Evolutionary conservation across 2,888 invertebrate species (phyloP).

Genomic region (Yponomeuta malinellus): DNA sequence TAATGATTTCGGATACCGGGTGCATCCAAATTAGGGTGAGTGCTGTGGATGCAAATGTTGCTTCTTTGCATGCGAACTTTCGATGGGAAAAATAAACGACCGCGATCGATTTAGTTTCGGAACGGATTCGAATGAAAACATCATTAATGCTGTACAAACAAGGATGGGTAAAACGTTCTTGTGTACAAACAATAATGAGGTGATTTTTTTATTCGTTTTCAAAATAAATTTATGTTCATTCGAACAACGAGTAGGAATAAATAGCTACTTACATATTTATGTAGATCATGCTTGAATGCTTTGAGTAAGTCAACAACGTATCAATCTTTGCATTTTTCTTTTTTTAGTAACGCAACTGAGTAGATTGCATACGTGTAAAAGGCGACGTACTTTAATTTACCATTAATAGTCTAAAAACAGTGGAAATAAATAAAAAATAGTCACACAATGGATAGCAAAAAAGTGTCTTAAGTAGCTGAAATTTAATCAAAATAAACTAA

Average conservation of each 20-base stretch:
- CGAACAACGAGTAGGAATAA: too few species aligned
- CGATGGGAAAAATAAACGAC: constrained; percentile 28
- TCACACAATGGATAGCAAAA: too few species aligned
- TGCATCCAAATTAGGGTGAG: constrained; percentile 66
- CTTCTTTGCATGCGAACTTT: constrained; percentile 53
- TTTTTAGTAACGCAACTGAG: too few species aligned
- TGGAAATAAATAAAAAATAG: too few species aligned
- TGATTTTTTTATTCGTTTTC: constrained; percentile 24
- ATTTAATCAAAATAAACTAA: not conserved
- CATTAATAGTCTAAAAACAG: too few species aligned
- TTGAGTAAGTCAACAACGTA: too few species aligned
- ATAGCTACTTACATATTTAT: too few species aligned
- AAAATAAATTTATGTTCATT: not conserved
- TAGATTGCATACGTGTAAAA: too few species aligned
- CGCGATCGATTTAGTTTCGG: constrained; percentile 32
- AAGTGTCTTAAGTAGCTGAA: too few species aligned
- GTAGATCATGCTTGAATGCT: too few species aligned
- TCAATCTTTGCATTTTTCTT: too few species aligned
- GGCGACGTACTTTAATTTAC: too few species aligned
- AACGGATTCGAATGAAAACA: constrained; percentile 52
- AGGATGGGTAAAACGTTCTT: constrained; percentile 8
- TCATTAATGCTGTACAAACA: constrained; percentile 61
- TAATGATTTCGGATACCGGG: constrained; percentile 64
- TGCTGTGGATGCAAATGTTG: constrained; percentile 58
- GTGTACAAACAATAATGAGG: constrained; percentile 52